phyloP scores from a whole-genome alignment of 2,888 invertebrate species.

The Melipona bicolor region DNA sequence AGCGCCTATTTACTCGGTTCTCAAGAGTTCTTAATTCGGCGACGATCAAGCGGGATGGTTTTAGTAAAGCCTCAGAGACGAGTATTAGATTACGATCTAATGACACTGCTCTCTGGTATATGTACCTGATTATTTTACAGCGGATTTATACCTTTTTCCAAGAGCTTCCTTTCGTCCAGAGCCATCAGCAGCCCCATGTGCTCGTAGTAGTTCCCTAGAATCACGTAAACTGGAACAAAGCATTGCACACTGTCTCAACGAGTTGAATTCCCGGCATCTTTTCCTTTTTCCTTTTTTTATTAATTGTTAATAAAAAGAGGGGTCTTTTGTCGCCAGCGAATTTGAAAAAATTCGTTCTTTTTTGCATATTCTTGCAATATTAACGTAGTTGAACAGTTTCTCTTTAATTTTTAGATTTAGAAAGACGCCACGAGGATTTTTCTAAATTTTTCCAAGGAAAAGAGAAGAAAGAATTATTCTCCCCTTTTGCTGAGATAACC shows the following conservation, averaged over 20 bases:
- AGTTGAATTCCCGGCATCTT: not conserved
- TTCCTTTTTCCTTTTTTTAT: not conserved
- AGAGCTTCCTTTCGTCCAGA: slow-evolving; percentile 91
- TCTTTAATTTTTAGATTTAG: too few species aligned
- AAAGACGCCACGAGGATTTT: too few species aligned
- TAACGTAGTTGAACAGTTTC: too few species aligned
- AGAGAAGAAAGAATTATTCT: too few species aligned
- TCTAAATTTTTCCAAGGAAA: too few species aligned
- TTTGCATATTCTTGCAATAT: too few species aligned
- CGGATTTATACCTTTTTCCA: slow-evolving; percentile 89
- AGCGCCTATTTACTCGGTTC: too few species aligned
- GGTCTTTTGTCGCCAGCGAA: too few species aligned
- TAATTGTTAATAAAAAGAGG: too few species aligned
- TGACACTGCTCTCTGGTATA: slow-evolving; percentile 55
- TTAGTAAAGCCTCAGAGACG: slow-evolving; percentile 1
- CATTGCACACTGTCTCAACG: not conserved
- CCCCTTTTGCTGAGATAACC: too few species aligned
- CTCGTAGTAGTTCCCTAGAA: slow-evolving; percentile 95
- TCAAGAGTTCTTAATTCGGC: not conserved
- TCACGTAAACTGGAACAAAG: slow-evolving; percentile 91
- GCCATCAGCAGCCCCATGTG: slow-evolving; percentile 96
- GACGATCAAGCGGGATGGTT: not conserved
- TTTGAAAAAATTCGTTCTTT: too few species aligned
- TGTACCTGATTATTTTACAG: slow-evolving; percentile 68
- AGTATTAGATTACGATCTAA: slow-evolving; percentile 27